These are phyloP conservation scores for Strigamia transsilvanica DNA, from an alignment of 2,888 invertebrate species.

Conservation along the genomic window DNA sequence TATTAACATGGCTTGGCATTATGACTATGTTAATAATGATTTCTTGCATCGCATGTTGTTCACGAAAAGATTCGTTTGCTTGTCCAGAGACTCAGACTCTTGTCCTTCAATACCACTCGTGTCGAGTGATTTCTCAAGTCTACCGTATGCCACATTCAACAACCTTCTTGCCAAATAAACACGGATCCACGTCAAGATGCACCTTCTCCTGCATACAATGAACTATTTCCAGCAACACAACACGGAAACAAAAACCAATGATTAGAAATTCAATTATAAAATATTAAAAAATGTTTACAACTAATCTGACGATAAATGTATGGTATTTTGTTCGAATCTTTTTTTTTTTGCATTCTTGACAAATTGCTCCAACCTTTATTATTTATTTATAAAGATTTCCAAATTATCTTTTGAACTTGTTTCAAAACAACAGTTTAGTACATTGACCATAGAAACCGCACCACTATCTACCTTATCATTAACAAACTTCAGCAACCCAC, in stretches of 20 bases:
- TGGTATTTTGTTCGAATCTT: too few relatives aligned
- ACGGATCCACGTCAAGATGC: background rate
- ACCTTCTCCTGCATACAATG: background rate
- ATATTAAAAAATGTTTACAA: too few relatives aligned
- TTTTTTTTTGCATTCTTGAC: too few relatives aligned
- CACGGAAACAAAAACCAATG: background rate
- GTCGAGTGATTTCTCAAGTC: conserved; percentile 6
- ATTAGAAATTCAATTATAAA: too few relatives aligned
- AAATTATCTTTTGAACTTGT: background rate
- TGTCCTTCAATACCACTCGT: background rate
- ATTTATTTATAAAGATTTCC: too few relatives aligned
- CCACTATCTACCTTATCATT: background rate
- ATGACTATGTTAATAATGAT: background rate
- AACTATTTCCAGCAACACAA: conserved; percentile 1
- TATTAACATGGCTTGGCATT: too few relatives aligned
- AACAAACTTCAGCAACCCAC: background rate
- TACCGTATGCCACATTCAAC: background rate
- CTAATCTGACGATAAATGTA: too few relatives aligned
- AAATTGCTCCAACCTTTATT: too few relatives aligned
- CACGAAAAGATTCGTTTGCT: background rate
- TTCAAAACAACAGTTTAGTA: background rate
- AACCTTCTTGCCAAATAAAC: background rate
- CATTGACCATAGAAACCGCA: background rate
- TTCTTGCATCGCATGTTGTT: background rate
- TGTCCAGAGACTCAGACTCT: background rate